Evolutionary conservation across 1,140 invertebrate genomes (phyloP).

Genomic region (Protaetia brevitarsis): DNA sequence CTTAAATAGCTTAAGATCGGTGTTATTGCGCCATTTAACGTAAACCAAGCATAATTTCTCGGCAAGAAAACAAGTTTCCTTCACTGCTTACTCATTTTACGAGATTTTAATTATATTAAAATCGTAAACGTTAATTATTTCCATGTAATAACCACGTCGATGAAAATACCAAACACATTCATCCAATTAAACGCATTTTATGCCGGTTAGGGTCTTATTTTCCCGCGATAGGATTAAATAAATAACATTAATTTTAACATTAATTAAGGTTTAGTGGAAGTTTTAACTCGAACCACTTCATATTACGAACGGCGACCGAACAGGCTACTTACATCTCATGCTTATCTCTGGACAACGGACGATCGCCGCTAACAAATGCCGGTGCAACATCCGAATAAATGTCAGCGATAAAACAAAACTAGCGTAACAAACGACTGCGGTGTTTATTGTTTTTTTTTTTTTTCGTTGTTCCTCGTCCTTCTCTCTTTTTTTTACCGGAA

Average conservation of each 20-base stretch:
- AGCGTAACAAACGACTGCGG: constrained; percentile 24
- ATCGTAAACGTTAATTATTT: constrained; percentile 1
- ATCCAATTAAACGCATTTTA: background rate
- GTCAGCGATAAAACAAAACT: constrained; percentile 26
- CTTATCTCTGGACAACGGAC: constrained; percentile 12
- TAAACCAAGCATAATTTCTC: constrained; percentile 8
- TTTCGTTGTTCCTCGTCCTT: no score
- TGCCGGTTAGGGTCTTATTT: background rate
- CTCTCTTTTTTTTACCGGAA: constrained; percentile 20
- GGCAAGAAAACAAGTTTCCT: background rate
- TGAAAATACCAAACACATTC: background rate
- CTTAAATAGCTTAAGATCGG: no score
- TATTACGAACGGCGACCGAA: constrained; percentile 18
- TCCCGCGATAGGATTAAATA: background rate
- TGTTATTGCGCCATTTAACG: background rate
- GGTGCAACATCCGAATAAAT: constrained; percentile 20
- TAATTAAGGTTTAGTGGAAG: constrained; percentile 5
- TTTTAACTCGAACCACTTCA: constrained; percentile 12
- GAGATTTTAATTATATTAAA: constrained; percentile 2
- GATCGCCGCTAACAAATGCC: constrained; percentile 19
- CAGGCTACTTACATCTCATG: constrained; percentile 18
- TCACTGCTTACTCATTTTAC: background rate
- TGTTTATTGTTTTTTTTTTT: constrained; percentile 26
- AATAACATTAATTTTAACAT: background rate
- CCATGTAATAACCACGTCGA: background rate